Evolutionary conservation across 92 coral and sea anemone genomes (phyloP), one percentile per base, ranked within the genome.

Genomic region (Bergia sp.): DNA sequence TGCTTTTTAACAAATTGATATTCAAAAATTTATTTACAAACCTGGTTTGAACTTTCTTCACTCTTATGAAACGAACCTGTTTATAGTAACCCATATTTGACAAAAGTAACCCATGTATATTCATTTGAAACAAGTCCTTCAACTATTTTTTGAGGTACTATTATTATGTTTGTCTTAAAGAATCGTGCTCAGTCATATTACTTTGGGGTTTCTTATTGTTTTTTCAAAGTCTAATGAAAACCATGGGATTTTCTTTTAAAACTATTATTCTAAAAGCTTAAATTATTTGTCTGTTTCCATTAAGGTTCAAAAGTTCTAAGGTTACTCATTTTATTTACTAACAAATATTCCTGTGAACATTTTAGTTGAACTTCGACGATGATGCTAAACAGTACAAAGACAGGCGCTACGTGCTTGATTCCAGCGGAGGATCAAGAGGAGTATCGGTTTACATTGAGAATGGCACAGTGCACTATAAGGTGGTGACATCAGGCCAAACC

Each of bases 351-450:
- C 4, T 77, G 23, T 67, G 5, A 37, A 39, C 58, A 18, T 91
- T 85, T 29, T 82, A 96, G 99, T 91, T 95, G 40, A 97, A 95
- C 85, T 94, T 97, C 75, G 99, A 96, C 90, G 96, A 94, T 75
- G 98, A 94, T 67, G 93, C 95, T 79, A 81, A 83, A 76, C 91
- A 93, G 42, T 97, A 97, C 95, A 93, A 93, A 79, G 98, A 97
- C 90, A 93, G 91, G 86, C 98, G 98, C 36, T 93, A 86, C 73
- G 92, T 97, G 5, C 84, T 97, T 42, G 99, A 97, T 81, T 95
- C 99, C 4, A 95, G 98, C 41, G 99, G 99, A 0, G 94, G 91
- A 72, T 94, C 96, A 0, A 93, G 99, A 66, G 99, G 99, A 49
- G 94, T 95, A 10, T 93, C 99, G 11, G 86, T 97, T 67, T 95